Base-by-base conservation (phyloP, 2,888 invertebrate species). In the Chouioia cunea region DNA sequence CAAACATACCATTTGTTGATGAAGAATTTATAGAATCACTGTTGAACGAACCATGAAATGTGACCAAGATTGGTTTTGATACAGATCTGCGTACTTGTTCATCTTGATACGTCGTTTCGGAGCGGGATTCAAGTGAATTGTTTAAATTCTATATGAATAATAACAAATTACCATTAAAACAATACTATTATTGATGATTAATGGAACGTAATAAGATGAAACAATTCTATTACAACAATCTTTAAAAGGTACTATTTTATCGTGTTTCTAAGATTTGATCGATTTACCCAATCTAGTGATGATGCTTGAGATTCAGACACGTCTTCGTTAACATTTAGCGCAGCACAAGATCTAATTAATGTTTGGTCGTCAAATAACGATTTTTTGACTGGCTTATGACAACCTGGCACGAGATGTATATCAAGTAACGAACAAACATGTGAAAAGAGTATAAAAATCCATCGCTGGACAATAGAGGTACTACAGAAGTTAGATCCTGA, bases 401-500 rank as follows among this genome's bases (percentile, higher is more conserved):
- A 56, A 15, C 82, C 81, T 8, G 77, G 76, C 1, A 74, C 65
- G 72, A 80, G 75, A 2, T 72, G n/a, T n/a, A 84, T 76, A 4
- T 60, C 73, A n/a, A 84, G 60, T 22, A 73, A 54, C 4, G 74
- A 67, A 64, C 83, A 85, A 60, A 80, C 79, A 20, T 76, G 75
- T 52, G 83, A 82, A 18, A 82, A 85, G 14, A 88, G 84, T 22
- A 83, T 78, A 54, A 75, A 85, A 1, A 77, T 79, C 85, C 85
- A 86, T 47, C 82, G 79, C 59, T 79, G 78, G 0, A 84, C 80
- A 6, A 79, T 58, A 0, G 84, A 79, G 48, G 78, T 74, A 50
- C 85, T 85, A 54, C 86, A 86, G 23, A 20, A 69, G 14, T 53
- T 43, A 0, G 43, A 12, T 50, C 47, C 65, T 6, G 60, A 74